Percentiles rank a stretch among this genome's conserved stretches.
These are phyloP conservation scores for Styela clava DNA, from an alignment of 23 tunicate genomes.

Conservation along the genomic window DNA sequence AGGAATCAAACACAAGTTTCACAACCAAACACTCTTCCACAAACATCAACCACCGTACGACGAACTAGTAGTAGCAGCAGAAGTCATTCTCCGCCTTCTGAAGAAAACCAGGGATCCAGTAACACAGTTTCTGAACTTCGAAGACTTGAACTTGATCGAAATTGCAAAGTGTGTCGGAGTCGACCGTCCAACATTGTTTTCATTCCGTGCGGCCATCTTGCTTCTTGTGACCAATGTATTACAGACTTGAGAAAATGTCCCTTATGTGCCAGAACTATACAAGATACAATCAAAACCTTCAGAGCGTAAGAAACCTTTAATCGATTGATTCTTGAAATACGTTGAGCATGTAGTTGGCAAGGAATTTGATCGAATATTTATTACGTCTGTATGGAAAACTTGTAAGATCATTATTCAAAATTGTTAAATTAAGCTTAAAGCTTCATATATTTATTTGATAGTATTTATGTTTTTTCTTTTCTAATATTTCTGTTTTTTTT, in stretches of 20 bases:
- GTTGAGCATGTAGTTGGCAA: too few relatives aligned
- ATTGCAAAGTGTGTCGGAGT: slow-evolving; percentile 39
- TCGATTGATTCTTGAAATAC: too few relatives aligned
- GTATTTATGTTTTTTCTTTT: too few relatives aligned
- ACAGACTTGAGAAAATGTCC: slow-evolving; percentile 34
- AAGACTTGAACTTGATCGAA: slow-evolving; percentile 27
- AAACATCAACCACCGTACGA: background rate
- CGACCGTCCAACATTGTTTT: slow-evolving; percentile 48
- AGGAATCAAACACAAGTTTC: background rate
- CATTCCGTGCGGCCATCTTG: slow-evolving; percentile 69
- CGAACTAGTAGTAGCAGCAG: background rate
- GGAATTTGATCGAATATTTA: too few relatives aligned
- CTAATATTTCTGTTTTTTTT: too few relatives aligned
- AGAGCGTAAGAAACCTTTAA: background rate
- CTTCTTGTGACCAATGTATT: slow-evolving; percentile 43
- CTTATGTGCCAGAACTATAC: slow-evolving; percentile 24
- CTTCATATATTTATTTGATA: too few relatives aligned
- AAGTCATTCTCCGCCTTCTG: background rate
- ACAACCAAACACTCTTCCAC: background rate
- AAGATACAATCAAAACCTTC: slow-evolving; percentile 21
- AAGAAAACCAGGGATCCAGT: background rate
- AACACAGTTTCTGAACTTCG: slow-evolving; percentile 16
- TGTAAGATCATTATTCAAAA: too few relatives aligned
- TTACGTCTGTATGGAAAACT: too few relatives aligned
- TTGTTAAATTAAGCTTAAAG: too few relatives aligned